Evolutionary conservation across 2,797 vertebrate species (phyloP), one percentile per base, ranked within the genome.

Genomic region (Pangasius mekongensis): DNA sequence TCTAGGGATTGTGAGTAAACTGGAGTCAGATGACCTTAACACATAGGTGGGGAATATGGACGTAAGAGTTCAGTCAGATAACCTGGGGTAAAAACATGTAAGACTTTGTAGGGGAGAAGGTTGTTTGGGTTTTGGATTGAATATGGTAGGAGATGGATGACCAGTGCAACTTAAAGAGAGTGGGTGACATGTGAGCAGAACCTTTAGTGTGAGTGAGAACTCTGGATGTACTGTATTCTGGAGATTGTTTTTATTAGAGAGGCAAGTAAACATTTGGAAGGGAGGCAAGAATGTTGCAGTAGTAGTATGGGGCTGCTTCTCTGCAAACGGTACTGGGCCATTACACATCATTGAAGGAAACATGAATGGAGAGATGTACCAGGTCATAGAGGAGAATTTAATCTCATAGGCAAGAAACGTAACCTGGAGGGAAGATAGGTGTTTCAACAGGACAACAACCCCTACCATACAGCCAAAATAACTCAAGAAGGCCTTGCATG

Each of bases 71-170:
- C n/a, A 62, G 56, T 39, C 33, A 62, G 20, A n/a, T 83, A n/a
- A 7, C 11, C 56, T 62, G 33, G 22, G 14, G 13, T 30, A 64
- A 64, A 64, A 0, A 20, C 5, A 47, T n/a, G 33, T 30, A 64
- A 27, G 33, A 9, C 56, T 62, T 43, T 43, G 36, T 82, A 16
- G 20, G 20, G 14, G 20, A 83, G 58, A 62, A 27, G 49, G 2
- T 47, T 47, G 47, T 47, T 47, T 22, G 47, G 47, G 43, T 77
- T 77, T 77, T 77, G 43, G n/a, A 20, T 33, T 81, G 30, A 58
- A 81, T 78, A 78, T 20, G 16, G 20, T 78, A 56, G n/a, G 22
- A 78, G 74, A 30, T 30, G 49, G 76, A n/a, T 87, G 52, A 85
- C 78, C 33, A 54, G 73, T 43, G 66, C 43, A 20, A 84, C 27